Conservation (phyloP, 1,140 invertebrate species). For the Meloidogyne chitwoodi region DNA sequence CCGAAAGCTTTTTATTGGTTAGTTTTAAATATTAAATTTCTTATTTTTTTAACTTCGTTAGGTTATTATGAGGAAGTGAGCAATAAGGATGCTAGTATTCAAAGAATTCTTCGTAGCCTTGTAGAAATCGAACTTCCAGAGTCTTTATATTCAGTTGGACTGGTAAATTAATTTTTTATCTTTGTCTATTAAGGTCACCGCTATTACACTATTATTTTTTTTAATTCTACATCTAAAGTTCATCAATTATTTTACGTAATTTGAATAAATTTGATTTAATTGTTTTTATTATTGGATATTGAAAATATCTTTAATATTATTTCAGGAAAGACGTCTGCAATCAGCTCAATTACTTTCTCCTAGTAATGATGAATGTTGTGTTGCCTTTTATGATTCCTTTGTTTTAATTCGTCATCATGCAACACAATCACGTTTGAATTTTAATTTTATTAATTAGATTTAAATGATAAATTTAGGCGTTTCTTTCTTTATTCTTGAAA, state of each 20-base stretch:
- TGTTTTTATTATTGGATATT: too few relatives aligned
- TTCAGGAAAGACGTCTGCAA: constrained; percentile 8
- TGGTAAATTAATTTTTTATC: neutral
- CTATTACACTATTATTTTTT: neutral
- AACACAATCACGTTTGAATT: neutral
- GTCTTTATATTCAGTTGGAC: constrained; percentile 4
- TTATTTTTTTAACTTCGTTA: neutral
- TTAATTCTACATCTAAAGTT: neutral
- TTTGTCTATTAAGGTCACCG: too few relatives aligned
- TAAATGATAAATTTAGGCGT: neutral
- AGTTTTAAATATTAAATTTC: neutral
- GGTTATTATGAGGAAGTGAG: constrained; percentile 9
- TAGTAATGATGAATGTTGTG: constrained; percentile 9
- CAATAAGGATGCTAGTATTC: neutral
- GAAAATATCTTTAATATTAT: neutral
- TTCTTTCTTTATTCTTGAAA: neutral
- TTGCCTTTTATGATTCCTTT: constrained; percentile 14
- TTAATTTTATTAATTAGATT: neutral
- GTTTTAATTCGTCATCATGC: constrained; percentile 7
- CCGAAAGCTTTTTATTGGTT: constrained; percentile 13
- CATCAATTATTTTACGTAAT: neutral
- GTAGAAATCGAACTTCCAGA: neutral
- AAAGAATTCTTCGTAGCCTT: neutral
- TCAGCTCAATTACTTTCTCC: neutral
- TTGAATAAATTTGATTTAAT: too few relatives aligned